These are phyloP conservation scores for Trissolcus japonicus DNA, from an alignment of 2,888 invertebrate species.

Conservation along the genomic window DNA sequence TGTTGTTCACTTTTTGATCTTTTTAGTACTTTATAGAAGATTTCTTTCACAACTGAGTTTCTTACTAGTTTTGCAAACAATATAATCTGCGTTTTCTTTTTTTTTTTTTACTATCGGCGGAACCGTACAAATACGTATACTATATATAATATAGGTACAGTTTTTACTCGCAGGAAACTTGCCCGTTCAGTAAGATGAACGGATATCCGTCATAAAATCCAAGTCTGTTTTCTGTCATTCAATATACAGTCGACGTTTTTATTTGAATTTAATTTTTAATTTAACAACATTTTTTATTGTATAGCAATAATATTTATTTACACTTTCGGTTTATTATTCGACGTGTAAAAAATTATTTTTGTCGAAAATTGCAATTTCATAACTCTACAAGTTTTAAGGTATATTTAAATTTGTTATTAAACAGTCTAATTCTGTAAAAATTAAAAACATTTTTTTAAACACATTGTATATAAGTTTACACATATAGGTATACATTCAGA, in stretches of 20 bases:
- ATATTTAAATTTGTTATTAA: too few species aligned
- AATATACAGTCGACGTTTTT: not conserved
- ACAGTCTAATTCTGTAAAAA: not conserved
- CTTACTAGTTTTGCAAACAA: not conserved
- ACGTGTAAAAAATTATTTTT: too few species aligned
- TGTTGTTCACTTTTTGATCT: too few species aligned
- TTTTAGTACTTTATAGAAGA: too few species aligned
- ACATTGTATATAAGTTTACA: too few species aligned
- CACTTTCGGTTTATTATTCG: not conserved
- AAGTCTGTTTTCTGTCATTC: not conserved
- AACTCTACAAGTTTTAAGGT: too few species aligned
- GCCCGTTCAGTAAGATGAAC: slow-evolving; percentile 18
- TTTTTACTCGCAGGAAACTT: slow-evolving; percentile 5
- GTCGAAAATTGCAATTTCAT: not conserved
- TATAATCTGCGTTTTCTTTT: not conserved
- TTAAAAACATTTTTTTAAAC: slow-evolving; percentile 23
- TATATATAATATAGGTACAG: not conserved
- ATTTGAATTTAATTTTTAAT: not conserved
- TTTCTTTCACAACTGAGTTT: too few species aligned
- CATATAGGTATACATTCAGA: not conserved
- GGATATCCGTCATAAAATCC: slow-evolving; percentile 28
- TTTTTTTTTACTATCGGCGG: slow-evolving; percentile 20
- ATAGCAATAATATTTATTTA: not conserved
- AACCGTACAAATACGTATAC: not conserved
- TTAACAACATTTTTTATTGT: not conserved